Base-by-base conservation (phyloP, 2,797 vertebrate species). In the Caiman crocodilus region DNA sequence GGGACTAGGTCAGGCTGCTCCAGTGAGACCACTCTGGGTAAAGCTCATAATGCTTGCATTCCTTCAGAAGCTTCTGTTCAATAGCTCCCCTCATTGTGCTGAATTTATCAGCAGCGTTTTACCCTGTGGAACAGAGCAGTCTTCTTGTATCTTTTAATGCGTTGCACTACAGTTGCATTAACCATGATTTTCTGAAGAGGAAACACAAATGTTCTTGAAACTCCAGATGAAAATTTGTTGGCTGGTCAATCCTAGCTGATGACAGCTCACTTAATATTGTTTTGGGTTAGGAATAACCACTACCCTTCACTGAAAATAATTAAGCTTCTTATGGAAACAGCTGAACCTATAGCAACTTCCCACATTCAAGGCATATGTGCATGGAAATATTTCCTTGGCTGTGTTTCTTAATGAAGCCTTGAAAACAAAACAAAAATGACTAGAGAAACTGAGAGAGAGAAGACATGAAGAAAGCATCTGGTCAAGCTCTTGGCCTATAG, bases 341-440 rank as follows among this genome's bases (percentile, higher is more conserved):
- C 42, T 60, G 87, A 26, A 30, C 18, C 16, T 1, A 7, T 4
- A 20, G 6, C 4, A 1, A 50, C 42, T 50, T 55, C 30, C 65
- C n/a, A 35, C 81, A 75, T 35, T 55, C 14, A 1, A 0, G 65
- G 28, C 1, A 0, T 1, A 0, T n/a, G 73, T 14, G 7, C 60
- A 5, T 64, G 63, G 35, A 5, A 20, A 12, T 30, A 50, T 50
- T 50, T 50, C 42, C 42, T 50, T 50, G 42, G 42, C 42, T 50
- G 42, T 50, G 10, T 50, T 50, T 50, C 42, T 50, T 50, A 50
- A 50, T 50, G 42, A 9, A 50, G 42, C 42, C 42, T 50, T 50
- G 42, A 50, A 50, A 50, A 10, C 42, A 10, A 50, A 50, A 50
- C 42, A 50, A 50, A 50, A 50, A 50, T 50, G 42, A 11, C 42